Base-by-base conservation (phyloP, 2,888 invertebrate species). In the Pimpla rufipes region DNA sequence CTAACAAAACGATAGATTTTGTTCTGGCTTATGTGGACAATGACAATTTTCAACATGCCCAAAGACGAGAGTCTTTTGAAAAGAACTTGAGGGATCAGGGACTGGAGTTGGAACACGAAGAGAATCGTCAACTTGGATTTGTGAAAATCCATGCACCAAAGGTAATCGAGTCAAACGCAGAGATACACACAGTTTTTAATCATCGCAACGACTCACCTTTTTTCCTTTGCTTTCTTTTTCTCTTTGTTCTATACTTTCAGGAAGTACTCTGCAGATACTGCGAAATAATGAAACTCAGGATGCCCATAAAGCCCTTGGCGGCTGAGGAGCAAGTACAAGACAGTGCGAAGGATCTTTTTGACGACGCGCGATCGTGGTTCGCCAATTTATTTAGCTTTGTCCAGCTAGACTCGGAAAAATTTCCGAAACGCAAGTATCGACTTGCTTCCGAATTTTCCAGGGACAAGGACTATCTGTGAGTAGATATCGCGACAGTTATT, bases 401-500 rank as follows among this genome's bases (percentile, higher is more conserved):
- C 85, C 94, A 94, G 87, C 92, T 96, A 67, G 95, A 97, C 92
- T 92, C 94, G 16, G 92, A 92, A 0, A 93, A 95, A 79, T 96
- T 97, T 93, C 96, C 96, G 2, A 94, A 94, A 50, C 94, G 94
- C 79, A 94, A 95, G 79, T 95, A 96, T 87, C 94, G 94, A 87
- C 94, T 97, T 79, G 96, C 96, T 3, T 95, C 96, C 75, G 96
- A 96, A 89, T 97, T 96, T 93, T 94, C 95, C 45, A 94, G 95
- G 85, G 96, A 96, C 90, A 96, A 96, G 92, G 94, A 95, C 90
- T 96, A 96, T 92, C 93, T 97, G 95, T 97, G 94, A 94, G 96
- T 94, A 70, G 35, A 68, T n/a, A n/a, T n/a, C 2, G n/a, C 29
- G 6, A 64, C 55, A 57, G 18, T 57, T 50, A 66, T 52, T 76